Base-by-base conservation (phyloP, 2,888 invertebrate species). In the Synanthedon vespiformis region DNA sequence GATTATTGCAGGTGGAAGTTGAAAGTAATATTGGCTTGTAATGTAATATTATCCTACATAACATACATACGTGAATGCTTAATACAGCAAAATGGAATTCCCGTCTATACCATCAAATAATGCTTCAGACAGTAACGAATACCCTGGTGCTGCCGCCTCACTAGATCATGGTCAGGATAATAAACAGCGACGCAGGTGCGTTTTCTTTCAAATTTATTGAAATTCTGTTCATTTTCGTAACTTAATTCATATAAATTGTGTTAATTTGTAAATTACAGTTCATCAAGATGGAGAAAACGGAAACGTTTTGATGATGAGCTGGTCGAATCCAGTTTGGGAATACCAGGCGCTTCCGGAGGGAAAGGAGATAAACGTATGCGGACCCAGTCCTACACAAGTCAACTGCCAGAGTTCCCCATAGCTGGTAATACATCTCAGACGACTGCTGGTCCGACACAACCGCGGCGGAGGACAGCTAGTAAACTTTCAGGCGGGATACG, bases 301-400 rank as follows among this genome's bases (percentile, higher is more conserved):
- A 93, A 95, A 65, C 94, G 97, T 64, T 98, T 98, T 81, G 98
- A 98, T 73, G 98, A 98, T 89, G 98, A 99, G 81, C 87, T 98
- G 54, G 98, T 98, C 0, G 98, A 98, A 66, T 96, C 95, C 61
- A 95, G 95, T 74, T 81, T 94, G 54, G 92, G 93, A 51, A 80
- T 92, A 63, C 91, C 92, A 0, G 92, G 89, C 1, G 82, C 87
- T 2, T 87, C 88, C 1, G 63, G 86, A 18, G 82, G 84, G 1
- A 88, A 88, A 65, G 77, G 79, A 40, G 87, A 75, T 18, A 87
- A 87, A 56, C 68, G 88, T 53, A 79, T 88, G 57, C 80, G 88
- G 3, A 87, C 88, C 1, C 85, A 84, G 50, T 88, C 88, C 0
- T 85, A 88, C 56, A 83, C 89, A 0, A 89, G 89, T 53, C 88